Evolutionary conservation across 2,113 vertebrate genomes (phyloP).

Genomic region (Rynchops niger): DNA sequence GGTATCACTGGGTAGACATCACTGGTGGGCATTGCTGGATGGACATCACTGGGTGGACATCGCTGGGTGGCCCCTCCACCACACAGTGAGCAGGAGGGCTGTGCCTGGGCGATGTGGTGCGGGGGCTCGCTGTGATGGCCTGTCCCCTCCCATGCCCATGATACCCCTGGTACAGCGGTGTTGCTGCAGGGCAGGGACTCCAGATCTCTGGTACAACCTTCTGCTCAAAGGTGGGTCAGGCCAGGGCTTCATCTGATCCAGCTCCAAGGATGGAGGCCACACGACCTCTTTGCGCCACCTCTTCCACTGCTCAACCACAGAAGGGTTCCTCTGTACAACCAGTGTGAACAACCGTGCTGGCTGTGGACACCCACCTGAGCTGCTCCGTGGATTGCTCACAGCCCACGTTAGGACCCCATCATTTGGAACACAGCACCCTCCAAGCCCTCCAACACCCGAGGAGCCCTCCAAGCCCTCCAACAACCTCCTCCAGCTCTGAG

Average conservation of each 20-base stretch:
- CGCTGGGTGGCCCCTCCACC: not conserved
- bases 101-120: too few relatives aligned
- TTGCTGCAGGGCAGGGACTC: not conserved
- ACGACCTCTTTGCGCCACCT: not conserved
- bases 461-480: not conserved
- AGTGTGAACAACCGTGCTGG: rapidly evolving
- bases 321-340: not conserved
- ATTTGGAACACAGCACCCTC: not conserved
- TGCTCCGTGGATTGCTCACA: not conserved
- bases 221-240: not conserved
- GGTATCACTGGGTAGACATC: too few relatives aligned
- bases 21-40: not conserved
- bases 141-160: too few relatives aligned
- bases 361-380: not conserved
- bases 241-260: not conserved
- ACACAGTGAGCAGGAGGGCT: not conserved
- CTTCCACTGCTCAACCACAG: rapidly evolving
- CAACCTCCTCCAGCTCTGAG: too few relatives aligned
- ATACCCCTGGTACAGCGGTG: not conserved
- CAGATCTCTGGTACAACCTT: too few relatives aligned
- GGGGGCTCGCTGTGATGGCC: not conserved
- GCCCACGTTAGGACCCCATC: not conserved
- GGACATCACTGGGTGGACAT: not conserved
- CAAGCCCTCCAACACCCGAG: not conserved
- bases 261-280: not conserved